Evolutionary conservation across 2,113 vertebrate species (phyloP).

Genomic region (Rousettus leschenaultii): DNA sequence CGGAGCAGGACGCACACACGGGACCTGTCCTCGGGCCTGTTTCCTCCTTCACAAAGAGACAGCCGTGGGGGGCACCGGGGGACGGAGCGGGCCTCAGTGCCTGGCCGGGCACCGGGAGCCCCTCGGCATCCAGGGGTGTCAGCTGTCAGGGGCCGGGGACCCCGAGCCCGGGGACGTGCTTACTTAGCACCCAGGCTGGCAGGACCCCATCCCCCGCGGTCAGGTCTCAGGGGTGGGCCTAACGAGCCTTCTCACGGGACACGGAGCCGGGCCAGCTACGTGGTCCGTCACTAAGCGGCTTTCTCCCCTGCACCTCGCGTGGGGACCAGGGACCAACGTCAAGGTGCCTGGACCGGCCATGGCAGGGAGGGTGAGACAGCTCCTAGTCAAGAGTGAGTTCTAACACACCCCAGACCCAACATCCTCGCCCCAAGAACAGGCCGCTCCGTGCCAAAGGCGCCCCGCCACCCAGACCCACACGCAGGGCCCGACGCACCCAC

Average conservation of each 20-base stretch:
- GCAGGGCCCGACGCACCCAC: not conserved
- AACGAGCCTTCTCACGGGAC: slow-evolving; percentile 70
- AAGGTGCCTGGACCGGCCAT: not conserved
- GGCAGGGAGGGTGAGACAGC: not conserved
- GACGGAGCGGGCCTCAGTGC: accelerated
- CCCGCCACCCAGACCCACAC: no score
- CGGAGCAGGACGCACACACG: accelerated
- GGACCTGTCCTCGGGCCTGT: not conserved
- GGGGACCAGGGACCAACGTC: accelerated
- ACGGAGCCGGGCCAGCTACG: slow-evolving; percentile 58
- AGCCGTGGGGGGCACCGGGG: not conserved
- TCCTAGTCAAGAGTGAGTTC: not conserved
- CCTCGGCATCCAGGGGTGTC: not conserved
- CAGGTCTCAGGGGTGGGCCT: slow-evolving; percentile 64
- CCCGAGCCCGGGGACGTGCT: not conserved
- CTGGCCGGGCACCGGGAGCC: accelerated
- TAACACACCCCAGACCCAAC: not conserved
- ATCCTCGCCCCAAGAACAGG: not conserved
- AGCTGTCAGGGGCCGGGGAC: not conserved
- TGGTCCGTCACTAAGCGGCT: slow-evolving; percentile 69
- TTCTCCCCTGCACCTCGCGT: not conserved
- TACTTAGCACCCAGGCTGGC: slow-evolving; percentile 46
- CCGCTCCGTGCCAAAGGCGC: accelerated
- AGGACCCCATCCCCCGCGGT: slow-evolving; percentile 52
- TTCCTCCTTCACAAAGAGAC: not conserved